These are phyloP conservation scores for Calephelis perditalis DNA, from an alignment of 2,888 invertebrate genomes.

Conservation along the genomic window DNA sequence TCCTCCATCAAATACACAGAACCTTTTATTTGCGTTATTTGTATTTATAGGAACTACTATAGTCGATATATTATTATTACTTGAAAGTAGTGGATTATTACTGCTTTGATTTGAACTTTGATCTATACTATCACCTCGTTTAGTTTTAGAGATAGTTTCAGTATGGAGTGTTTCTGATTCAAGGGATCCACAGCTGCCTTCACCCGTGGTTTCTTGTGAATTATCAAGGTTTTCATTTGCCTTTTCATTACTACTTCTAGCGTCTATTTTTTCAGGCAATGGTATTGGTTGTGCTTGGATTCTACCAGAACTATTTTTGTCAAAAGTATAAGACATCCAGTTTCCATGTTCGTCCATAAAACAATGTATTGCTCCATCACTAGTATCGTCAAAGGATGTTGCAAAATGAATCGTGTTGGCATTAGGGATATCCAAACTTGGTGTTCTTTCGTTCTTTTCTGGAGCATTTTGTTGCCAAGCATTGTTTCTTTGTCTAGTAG, in stretches of 20 bases:
- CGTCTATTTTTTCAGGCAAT: constrained; percentile 54
- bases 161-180: constrained; percentile 66
- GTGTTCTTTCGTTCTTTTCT: constrained; percentile 53
- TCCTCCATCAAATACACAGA: constrained; percentile 69
- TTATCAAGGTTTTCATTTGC: constrained; percentile 54
- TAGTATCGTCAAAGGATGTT: constrained; percentile 88
- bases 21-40: constrained; percentile 60
- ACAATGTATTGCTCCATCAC: constrained; percentile 90
- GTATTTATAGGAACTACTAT: constrained; percentile 63
- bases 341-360: constrained; percentile 92
- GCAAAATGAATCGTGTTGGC: constrained; percentile 81
- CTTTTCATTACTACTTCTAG: constrained; percentile 47
- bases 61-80: constrained; percentile 65
- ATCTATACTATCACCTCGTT: constrained; percentile 63
- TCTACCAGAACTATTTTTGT: constrained; percentile 83
- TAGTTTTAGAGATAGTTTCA: constrained; percentile 54
- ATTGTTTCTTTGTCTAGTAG: constrained; percentile 69
- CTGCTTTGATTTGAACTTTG: constrained; percentile 74
- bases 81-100: constrained; percentile 66
- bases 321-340: constrained; percentile 90
- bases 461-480: constrained; percentile 46
- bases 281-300: constrained; percentile 62
- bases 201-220: constrained; percentile 60
- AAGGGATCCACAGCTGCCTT: constrained; percentile 70
- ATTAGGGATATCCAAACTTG: constrained; percentile 46